phyloP scores from a whole-genome alignment of 23 tunicate species.

The Trididemnum clinides region DNA sequence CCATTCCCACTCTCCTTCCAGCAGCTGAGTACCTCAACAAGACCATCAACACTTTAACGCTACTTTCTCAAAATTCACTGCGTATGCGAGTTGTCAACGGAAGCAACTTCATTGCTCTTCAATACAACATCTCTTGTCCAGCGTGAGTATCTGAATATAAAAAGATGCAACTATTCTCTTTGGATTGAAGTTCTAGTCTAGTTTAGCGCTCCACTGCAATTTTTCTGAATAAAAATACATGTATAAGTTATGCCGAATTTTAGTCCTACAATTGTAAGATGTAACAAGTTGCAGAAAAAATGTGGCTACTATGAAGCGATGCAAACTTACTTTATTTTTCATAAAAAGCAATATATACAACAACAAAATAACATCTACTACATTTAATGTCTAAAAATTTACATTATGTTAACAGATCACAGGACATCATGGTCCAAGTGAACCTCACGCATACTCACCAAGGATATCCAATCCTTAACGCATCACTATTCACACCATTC shows the following conservation, averaged over 20 bases:
- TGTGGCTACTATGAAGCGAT: no score
- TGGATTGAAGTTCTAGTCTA: no score
- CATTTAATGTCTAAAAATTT: not conserved
- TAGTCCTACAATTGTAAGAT: no score
- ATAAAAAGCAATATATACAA: not conserved
- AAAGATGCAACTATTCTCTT: no score
- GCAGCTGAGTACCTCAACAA: constrained; percentile 4
- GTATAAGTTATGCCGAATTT: no score
- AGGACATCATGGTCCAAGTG: constrained; percentile 7
- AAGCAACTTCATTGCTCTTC: not conserved
- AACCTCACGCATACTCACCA: not conserved
- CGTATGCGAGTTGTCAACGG: not conserved
- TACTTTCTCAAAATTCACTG: not conserved
- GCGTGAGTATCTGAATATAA: not conserved
- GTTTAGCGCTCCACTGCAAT: no score
- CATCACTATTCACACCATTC: not conserved
- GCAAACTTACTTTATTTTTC: not conserved
- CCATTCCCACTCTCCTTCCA: not conserved
- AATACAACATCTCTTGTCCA: constrained; percentile 18
- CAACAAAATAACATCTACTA: not conserved
- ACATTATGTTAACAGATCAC: not conserved
- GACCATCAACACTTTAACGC: not conserved
- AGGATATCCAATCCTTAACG: not conserved
- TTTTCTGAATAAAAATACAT: no score
- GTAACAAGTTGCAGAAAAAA: no score